Percentiles rank a stretch among this genome's conserved stretches.
These are phyloP conservation scores for Labeo rohita DNA, from an alignment of 2,113 vertebrate species.

Conservation along the genomic window DNA sequence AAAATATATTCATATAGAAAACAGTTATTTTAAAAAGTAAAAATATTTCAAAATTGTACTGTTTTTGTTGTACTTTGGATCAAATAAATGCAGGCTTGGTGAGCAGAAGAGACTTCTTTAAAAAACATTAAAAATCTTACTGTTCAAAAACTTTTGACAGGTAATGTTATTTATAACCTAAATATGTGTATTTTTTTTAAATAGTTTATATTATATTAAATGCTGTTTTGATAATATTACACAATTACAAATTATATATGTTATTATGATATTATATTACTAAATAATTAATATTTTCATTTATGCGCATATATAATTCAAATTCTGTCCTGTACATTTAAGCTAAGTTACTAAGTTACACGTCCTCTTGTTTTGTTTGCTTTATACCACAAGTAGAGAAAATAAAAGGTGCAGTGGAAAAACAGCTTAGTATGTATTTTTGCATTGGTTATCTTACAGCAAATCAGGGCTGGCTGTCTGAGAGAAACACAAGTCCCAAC, in stretches of 20 bases:
- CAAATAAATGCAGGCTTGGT: too few relatives aligned
- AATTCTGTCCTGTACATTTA: too few relatives aligned
- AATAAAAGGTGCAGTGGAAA: not conserved
- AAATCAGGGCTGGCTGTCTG: not conserved
- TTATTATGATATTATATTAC: not conserved
- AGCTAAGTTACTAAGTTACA: not conserved
- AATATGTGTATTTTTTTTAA: not conserved
- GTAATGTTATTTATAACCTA: not conserved
- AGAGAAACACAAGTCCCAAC: not conserved
- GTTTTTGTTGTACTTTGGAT: too few relatives aligned
- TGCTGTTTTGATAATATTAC: not conserved
- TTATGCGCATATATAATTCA: not conserved
- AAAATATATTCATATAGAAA: too few relatives aligned
- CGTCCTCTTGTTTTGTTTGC: not conserved
- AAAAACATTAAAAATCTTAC: too few relatives aligned
- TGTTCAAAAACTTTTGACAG: too few relatives aligned
- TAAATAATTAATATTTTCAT: not conserved
- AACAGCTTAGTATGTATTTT: not conserved
- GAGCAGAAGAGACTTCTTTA: too few relatives aligned
- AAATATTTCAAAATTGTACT: too few relatives aligned
- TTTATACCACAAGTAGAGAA: not conserved
- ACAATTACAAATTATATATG: too few relatives aligned
- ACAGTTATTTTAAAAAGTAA: too few relatives aligned
- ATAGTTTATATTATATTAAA: not conserved
- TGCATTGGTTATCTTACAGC: not conserved